Evolutionary conservation across 1,140 invertebrate species (phyloP).

Genomic region (Camponotus floridanus): DNA sequence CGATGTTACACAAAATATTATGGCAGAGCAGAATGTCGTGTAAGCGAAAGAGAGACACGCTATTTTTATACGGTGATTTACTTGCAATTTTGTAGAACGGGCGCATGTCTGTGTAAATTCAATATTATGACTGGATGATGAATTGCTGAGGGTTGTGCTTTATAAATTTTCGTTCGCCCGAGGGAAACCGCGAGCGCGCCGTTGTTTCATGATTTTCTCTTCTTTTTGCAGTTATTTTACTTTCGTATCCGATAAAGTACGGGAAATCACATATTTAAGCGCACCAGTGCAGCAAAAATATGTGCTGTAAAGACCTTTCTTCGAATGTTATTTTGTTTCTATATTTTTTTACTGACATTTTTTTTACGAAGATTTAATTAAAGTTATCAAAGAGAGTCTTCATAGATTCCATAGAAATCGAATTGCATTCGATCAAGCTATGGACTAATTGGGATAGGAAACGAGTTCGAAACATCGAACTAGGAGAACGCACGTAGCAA

Average conservation of each 20-base stretch:
- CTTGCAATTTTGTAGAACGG: slow-evolving; percentile 1
- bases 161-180: slow-evolving; percentile 21
- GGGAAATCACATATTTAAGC: neutral
- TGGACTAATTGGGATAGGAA: slow-evolving; percentile 29
- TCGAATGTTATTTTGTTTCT: neutral
- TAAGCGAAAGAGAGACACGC: neutral
- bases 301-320: neutral
- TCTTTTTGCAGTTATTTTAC: neutral
- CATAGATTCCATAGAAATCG: slow-evolving; percentile 18
- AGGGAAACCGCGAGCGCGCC: neutral
- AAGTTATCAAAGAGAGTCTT: neutral
- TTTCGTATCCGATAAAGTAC: slow-evolving; percentile 26
- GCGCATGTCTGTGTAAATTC: neutral
- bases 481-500: slow-evolving; percentile 30
- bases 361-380: neutral
- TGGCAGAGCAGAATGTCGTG: neutral
- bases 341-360: neutral
- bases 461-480: slow-evolving; percentile 56
- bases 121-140: slow-evolving; percentile 47
- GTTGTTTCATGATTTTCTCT: slow-evolving; percentile 13
- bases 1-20: neutral
- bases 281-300: neutral
- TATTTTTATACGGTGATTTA: slow-evolving; percentile 30
- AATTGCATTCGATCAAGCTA: neutral
- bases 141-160: slow-evolving; percentile 30